Percentiles rank a stretch among this genome's conserved stretches.
Conservation (phyloP, 2,888 invertebrate species). For the Tridacna crocea region DNA sequence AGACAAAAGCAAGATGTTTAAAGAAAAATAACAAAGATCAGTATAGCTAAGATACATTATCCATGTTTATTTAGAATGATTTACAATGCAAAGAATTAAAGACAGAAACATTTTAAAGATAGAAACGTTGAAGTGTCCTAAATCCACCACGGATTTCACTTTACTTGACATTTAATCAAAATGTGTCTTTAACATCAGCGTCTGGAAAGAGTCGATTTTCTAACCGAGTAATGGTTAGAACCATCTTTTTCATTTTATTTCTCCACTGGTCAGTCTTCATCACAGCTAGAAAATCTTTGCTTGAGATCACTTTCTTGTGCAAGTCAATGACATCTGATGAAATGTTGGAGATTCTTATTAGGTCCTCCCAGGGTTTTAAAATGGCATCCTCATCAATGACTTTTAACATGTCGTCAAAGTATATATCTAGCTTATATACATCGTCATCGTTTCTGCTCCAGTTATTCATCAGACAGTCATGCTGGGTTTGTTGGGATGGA, state of each 20-base stretch:
- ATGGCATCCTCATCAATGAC: constrained; percentile 33
- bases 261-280: constrained; percentile 47
- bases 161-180: too few relatives aligned
- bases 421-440: constrained; percentile 30
- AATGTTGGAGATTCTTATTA: constrained; percentile 25
- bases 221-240: constrained; percentile 23
- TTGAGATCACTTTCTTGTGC: constrained; percentile 36
- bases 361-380: constrained; percentile 28
- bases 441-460: constrained; percentile 18
- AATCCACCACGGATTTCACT: too few relatives aligned
- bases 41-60: too few relatives aligned
- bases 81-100: too few relatives aligned
- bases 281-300: constrained; percentile 25
- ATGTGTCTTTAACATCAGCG: too few relatives aligned
- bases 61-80: too few relatives aligned
- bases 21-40: too few relatives aligned
- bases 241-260: constrained; percentile 35
- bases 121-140: too few relatives aligned
- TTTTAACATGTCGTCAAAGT: constrained; percentile 40
- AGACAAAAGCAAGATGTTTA: too few relatives aligned
- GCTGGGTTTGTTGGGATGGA: constrained; percentile 38
- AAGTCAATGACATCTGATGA: constrained; percentile 19
- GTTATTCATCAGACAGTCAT: constrained; percentile 31
- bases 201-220: constrained; percentile 22
- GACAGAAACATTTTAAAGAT: too few relatives aligned